Conservation (phyloP, 2,113 vertebrate genomes). For the Microcebus jonahi region DNA sequence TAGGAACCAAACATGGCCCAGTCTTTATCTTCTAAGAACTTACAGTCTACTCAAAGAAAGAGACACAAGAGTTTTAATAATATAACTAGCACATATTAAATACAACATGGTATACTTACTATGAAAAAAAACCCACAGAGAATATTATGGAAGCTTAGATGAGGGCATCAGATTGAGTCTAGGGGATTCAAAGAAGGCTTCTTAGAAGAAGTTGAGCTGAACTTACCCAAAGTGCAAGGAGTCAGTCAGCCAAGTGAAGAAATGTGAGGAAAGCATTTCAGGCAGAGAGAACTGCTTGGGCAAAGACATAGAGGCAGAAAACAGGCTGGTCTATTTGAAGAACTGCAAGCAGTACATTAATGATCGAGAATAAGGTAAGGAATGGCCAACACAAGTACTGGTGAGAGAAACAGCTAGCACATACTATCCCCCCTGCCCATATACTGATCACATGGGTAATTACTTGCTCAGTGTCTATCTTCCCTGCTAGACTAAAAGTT, state of each 20-base stretch:
- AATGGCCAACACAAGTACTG: not conserved
- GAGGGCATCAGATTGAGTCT: not conserved
- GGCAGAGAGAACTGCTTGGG: not conserved
- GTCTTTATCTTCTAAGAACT: not conserved
- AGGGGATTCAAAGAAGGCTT: not conserved
- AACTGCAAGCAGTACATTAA: not conserved
- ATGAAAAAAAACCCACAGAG: not conserved
- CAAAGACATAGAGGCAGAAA: not conserved
- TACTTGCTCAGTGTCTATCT: not conserved
- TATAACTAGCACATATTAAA: not conserved
- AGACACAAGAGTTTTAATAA: not conserved
- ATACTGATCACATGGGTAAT: not conserved
- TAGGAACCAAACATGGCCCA: not conserved
- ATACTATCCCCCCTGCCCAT: not conserved
- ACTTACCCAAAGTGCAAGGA: not conserved
- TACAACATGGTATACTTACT: not conserved
- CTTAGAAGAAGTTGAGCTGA: not conserved
- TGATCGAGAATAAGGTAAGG: not conserved
- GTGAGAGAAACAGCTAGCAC: not conserved
- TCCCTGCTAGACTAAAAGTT: not conserved
- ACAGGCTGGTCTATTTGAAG: not conserved
- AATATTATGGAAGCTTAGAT: not conserved
- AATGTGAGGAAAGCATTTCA: not conserved
- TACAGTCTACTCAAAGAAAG: not conserved
- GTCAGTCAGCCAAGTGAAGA: not conserved